Base-by-base conservation (phyloP, 2,113 vertebrate species). In the Regulus satrapa region DNA sequence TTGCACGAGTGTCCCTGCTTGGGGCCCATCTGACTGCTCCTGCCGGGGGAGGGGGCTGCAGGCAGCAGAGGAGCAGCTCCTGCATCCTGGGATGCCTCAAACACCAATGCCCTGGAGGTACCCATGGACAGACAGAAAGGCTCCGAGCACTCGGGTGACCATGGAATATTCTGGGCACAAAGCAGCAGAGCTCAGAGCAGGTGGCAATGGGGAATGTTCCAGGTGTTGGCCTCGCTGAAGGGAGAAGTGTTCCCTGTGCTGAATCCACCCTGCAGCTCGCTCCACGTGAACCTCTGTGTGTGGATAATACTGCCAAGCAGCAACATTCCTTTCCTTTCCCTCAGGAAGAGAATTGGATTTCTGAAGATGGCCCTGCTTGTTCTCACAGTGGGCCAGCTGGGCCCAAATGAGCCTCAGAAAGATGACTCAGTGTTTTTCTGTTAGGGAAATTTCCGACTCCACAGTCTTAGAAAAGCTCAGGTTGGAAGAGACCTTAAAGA, bases 141-240 rank as follows among this genome's bases (percentile, higher is more conserved):
- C 49, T 59, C 29, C 1, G 1, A n/a, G n/a, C 49, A 8, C 51
- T 38, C 21, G 8, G 2, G 18, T 12, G 74, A 29, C 49, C 2
- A 0, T 40, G 46, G 29, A 59, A 20, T 21, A 6, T 43, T 32
- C 54, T 21, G 56, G 68, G 43, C 61, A 34, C 32, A 25, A 34
- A 10, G 55, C 1, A 8, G 48, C 10, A 43, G 68, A 55, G 32
- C 75, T 29, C 32, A 71, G 59, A 74, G 61, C 61, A 58, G 58
- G 55, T 0, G 11, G 25, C 1, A 6, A 54, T 5, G 34, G 41
- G 55, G 16, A 77, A 29, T 12, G 25, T 36, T 82, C 49, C 59
- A 28, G 16, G 64, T 1, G 0, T 19, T 4, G 7, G 7, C 19
- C 10, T 6, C 0, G 0, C 4, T n/a, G 61, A 81, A 62, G 45